These are phyloP conservation scores for Pitangus sulphuratus DNA, from an alignment of 2,797 vertebrate genomes.

Conservation along the genomic window DNA sequence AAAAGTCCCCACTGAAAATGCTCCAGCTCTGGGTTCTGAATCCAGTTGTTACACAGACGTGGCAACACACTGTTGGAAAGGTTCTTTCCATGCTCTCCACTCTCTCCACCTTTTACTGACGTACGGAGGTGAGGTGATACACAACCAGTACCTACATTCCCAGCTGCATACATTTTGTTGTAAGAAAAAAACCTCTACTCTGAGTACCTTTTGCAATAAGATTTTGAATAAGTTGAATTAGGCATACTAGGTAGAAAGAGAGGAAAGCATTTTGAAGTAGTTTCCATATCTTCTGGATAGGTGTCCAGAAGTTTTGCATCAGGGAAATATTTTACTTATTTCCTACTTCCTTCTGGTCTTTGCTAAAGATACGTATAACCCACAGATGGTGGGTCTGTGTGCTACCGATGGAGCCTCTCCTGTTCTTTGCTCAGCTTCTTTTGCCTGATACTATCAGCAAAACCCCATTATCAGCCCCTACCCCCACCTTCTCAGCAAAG, in stretches of 20 bases:
- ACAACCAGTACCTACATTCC: neutral
- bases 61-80: neutral
- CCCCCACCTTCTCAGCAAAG: neutral
- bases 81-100: neutral
- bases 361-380: neutral
- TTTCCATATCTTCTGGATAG: neutral
- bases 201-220: neutral
- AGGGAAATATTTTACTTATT: neutral
- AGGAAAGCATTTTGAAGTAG: neutral
- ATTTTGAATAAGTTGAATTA: neutral
- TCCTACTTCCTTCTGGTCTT: neutral
- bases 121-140: neutral
- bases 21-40: neutral
- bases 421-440: neutral
- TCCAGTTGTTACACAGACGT: neutral
- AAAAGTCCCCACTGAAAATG: neutral
- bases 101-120: neutral
- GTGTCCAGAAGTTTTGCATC: neutral
- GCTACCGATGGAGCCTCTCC: neutral
- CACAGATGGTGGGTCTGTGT: neutral
- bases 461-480: neutral
- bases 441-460: neutral
- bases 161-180: neutral
- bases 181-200: neutral
- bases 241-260: neutral